Evolutionary conservation across 2,888 invertebrate species (phyloP).

Genomic region (Lamellibrachia columna): DNA sequence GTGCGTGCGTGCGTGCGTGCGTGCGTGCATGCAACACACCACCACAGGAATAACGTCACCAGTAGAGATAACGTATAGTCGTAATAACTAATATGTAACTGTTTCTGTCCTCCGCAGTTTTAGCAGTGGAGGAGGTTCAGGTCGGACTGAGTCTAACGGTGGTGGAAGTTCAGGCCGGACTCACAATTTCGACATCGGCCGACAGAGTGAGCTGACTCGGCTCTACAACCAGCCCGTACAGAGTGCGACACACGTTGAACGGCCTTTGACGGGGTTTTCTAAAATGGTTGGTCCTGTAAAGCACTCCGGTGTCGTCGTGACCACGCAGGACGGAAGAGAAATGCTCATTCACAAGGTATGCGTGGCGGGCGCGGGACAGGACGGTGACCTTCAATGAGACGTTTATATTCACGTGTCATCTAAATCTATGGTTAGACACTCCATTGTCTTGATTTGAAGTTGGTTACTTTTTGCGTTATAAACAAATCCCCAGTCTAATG

Average conservation of each 20-base stretch:
- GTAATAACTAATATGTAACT: not conserved
- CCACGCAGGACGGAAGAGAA: not conserved
- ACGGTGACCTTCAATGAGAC: no score
- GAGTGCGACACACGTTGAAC: not conserved
- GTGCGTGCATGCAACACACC: not conserved
- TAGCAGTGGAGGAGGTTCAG: not conserved
- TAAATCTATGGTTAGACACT: no score
- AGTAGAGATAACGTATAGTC: not conserved
- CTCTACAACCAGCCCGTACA: constrained; percentile 21
- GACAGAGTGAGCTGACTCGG: not conserved
- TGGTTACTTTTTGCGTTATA: no score
- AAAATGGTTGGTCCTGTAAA: not conserved
- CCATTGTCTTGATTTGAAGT: no score
- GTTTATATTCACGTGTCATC: no score
- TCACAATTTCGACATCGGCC: constrained; percentile 1
- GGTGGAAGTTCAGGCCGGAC: not conserved
- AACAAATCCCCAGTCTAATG: no score
- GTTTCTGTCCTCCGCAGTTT: not conserved
- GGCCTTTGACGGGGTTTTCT: not conserved
- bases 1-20: no score
- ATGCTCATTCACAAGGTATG: constrained; percentile 13
- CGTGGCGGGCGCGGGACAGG: not conserved
- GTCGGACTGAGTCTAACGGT: not conserved
- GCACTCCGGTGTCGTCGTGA: constrained; percentile 14
- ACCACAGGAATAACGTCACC: not conserved